Conservation (phyloP, 2,113 vertebrate species). For the Orcinus orca region DNA sequence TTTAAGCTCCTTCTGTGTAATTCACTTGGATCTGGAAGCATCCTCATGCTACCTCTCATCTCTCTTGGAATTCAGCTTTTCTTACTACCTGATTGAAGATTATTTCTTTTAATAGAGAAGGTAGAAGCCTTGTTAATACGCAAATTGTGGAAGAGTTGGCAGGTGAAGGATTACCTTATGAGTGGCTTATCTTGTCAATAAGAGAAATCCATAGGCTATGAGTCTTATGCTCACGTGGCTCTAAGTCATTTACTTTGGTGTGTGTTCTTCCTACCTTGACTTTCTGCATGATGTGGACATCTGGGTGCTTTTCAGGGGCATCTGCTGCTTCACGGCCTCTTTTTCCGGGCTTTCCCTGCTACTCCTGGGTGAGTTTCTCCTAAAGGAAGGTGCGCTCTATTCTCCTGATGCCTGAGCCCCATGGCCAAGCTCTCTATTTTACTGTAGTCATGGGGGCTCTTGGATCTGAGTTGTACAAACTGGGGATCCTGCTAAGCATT, state of each 20-base stretch:
- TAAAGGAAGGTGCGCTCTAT: neutral
- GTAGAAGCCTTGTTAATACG: neutral
- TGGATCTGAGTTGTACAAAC: neutral
- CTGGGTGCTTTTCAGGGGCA: neutral
- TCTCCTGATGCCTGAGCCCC: neutral
- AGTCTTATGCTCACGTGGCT: neutral
- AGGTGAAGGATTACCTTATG: neutral
- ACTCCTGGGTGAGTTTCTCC: neutral
- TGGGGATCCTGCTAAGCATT: neutral
- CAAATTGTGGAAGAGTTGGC: neutral
- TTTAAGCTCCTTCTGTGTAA: neutral
- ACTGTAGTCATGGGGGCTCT: neutral
- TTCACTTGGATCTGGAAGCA: neutral
- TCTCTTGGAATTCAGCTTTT: slow-evolving; percentile 15
- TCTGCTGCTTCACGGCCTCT: neutral
- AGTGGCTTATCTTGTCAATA: neutral
- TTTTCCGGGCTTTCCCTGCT: neutral
- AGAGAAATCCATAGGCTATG: neutral
- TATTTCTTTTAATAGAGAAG: neutral
- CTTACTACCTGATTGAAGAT: neutral
- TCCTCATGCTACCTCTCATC: neutral
- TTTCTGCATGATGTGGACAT: neutral
- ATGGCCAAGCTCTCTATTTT: neutral
- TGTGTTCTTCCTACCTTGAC: neutral
- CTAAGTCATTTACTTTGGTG: neutral